Evolutionary conservation across 2,888 invertebrate genomes (phyloP).

Genomic region (Trissonchulus latispiculum): DNA sequence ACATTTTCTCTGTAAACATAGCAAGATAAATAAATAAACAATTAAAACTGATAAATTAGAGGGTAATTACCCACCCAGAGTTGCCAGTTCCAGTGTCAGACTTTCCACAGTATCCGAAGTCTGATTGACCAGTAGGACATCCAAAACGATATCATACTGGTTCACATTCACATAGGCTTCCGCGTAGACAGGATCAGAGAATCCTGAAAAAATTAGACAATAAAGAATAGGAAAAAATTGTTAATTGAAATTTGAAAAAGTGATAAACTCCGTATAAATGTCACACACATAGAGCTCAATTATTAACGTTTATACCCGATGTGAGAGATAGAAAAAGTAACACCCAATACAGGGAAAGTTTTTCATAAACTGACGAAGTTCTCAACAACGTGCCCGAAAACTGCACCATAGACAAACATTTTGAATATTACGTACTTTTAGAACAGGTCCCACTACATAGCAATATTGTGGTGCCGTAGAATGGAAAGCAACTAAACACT

Average conservation of each 20-base stretch:
- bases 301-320: no score
- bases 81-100: conserved; percentile 91
- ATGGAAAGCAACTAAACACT: no score
- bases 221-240: neutral
- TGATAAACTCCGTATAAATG: neutral
- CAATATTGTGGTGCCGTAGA: no score
- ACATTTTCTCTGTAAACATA: conserved; percentile 9
- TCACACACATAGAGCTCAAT: neutral
- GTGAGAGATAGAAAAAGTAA: no score
- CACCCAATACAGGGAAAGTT: no score
- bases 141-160: conserved; percentile 90
- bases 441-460: no score
- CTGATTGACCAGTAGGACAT: conserved; percentile 95
- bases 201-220: conserved; percentile 64
- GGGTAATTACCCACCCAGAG: conserved; percentile 56
- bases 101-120: conserved; percentile 95
- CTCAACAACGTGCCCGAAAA: no score
- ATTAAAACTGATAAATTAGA: no score
- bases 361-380: no score
- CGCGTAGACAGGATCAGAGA: conserved; percentile 97
- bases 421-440: no score
- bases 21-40: neutral
- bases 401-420: no score
- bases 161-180: conserved; percentile 99
- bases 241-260: neutral